Evolutionary conservation across 2,113 vertebrate species (phyloP), one percentile per base, ranked within the genome.

Genomic region (Callospermophilus lateralis): DNA sequence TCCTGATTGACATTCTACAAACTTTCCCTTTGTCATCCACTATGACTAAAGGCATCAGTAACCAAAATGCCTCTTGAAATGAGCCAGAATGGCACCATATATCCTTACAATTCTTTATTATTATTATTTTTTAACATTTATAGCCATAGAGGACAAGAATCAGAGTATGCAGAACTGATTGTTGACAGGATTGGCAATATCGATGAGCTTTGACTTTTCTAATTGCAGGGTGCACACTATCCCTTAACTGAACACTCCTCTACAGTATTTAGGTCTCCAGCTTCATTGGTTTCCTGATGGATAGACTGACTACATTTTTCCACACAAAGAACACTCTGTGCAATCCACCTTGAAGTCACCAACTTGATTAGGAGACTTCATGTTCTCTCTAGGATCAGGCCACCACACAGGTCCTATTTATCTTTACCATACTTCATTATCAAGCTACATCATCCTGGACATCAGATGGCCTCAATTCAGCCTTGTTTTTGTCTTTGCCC

Each of bases 41-140:
- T 48, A 51, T 92, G 34, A 30, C 63, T 70, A 72, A 89, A 87
- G 74, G 4, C 24, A 92, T 76, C 68, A 86, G 32, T 58, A 76
- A 96, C 24, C 76, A 95, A 95, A 95, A 93, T 17, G 20, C 6
- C 22, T 91, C 77, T 42, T 45, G 42, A 95, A 96, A 90, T 53
- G 17, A 39, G 34, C 76, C 32, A 81, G 87, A 96, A 93, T 42
- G 58, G 45, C 32, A 67, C 8, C 13, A 55, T 48, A 51, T 4
- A 85, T 37, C 19, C 86, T 93, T 79, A 77, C 2, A 16, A 55
- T 55, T 55, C 17, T 55, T 55, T 53, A 22, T 7, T 63, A 45
- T 53, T 53, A 15, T 65, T 24, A 1, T 87, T 39, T 39, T 77
- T 67, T 58, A 51, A 55, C 22, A 61, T 92, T 51, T 39, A 20